These are phyloP conservation scores for Damaliscus lunatus DNA, from an alignment of 2,113 vertebrate genomes.

Conservation along the genomic window DNA sequence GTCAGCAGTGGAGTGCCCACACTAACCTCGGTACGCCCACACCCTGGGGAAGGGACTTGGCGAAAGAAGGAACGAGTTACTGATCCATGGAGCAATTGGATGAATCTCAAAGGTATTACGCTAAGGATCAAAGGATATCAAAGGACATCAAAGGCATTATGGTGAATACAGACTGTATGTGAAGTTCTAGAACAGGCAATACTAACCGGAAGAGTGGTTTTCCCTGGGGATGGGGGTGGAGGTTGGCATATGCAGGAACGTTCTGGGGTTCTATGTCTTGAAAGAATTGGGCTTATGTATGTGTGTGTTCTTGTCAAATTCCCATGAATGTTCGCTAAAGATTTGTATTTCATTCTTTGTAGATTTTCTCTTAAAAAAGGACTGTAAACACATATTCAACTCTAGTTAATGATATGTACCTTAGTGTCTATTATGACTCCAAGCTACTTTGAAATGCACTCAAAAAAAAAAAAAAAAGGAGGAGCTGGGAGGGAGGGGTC, in stretches of 20 bases:
- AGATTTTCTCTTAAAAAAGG: not conserved
- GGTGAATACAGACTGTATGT: not conserved
- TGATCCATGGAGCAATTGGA: too few relatives aligned
- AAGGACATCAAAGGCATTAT: not conserved
- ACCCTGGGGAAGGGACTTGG: not conserved
- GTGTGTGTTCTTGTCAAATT: not conserved
- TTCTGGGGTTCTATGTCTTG: not conserved
- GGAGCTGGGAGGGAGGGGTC: not conserved
- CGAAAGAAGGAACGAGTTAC: not conserved
- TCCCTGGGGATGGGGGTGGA: not conserved
- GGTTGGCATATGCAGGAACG: not conserved
- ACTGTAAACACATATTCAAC: not conserved
- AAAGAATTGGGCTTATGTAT: not conserved
- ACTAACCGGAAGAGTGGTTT: not conserved
- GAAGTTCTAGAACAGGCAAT: not conserved
- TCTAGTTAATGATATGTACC: not conserved
- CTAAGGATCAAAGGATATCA: not conserved
- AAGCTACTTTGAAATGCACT: not conserved
- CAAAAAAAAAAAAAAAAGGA: not conserved
- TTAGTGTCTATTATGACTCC: not conserved
- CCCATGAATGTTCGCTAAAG: not conserved
- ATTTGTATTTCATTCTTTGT: not conserved
- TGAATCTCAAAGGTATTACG: not conserved
- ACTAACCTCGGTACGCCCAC: too few relatives aligned
- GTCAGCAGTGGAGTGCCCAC: not conserved